A percentile compares a stretch with the other conserved stretches of the same genome.
These are phyloP conservation scores for Frankliniella intonsa DNA, from an alignment of 2,888 invertebrate genomes.

Conservation along the genomic window DNA sequence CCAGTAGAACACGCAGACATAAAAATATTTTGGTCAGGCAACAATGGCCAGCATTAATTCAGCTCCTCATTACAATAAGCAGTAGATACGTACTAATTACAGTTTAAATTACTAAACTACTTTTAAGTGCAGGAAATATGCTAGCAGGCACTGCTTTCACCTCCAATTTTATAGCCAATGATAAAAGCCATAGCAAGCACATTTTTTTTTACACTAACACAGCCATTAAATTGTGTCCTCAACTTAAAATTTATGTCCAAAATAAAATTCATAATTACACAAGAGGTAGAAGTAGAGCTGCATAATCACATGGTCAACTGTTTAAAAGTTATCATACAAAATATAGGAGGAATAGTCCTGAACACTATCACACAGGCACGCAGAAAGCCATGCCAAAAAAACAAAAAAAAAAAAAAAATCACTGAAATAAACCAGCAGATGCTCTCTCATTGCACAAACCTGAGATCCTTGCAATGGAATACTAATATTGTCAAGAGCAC, in stretches of 20 bases:
- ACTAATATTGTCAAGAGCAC: slow-evolving; percentile 25
- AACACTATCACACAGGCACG: slow-evolving; percentile 9
- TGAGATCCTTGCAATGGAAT: slow-evolving; percentile 10
- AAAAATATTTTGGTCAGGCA: neutral
- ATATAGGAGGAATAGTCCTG: slow-evolving; percentile 20
- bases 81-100: neutral
- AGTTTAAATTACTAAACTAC: neutral
- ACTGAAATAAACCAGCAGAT: neutral
- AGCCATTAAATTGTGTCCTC: slow-evolving; percentile 3
- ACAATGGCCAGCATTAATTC: neutral
- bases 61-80: neutral
- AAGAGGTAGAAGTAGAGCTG: slow-evolving; percentile 11
- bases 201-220: neutral
- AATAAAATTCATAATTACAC: slow-evolving; percentile 9
- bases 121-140: neutral
- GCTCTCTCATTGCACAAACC: neutral
- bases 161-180: neutral
- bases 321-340: slow-evolving; percentile 9
- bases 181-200: neutral
- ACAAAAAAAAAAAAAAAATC: neutral
- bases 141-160: neutral
- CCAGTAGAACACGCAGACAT: neutral
- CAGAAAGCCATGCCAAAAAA: neutral
- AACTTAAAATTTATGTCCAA: neutral
- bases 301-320: slow-evolving; percentile 11